Evolutionary conservation across 2,113 vertebrate species (phyloP), one percentile per base, ranked within the genome.

Genomic region (Psophia crepitans): DNA sequence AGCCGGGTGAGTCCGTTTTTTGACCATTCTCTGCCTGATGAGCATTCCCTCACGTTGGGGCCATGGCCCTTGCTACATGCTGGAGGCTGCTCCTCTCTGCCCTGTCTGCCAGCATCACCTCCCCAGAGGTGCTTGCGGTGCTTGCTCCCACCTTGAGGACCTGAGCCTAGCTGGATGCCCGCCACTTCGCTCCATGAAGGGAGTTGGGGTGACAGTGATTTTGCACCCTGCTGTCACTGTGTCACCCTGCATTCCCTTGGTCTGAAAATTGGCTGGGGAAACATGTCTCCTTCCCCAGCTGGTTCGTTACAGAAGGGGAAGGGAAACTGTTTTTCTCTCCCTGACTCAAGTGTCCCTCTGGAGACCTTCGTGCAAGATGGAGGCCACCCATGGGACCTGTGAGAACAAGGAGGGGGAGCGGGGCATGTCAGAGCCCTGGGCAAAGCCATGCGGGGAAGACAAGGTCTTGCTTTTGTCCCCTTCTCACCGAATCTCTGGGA

Each of bases 1-100:
- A 71, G n/a, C 73, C 73, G 70, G 17, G 13, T 85, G 58, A 68
- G 48, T 46, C 70, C 44, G 44, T 74, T 43, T 43, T 49, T 57
- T 33, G n/a, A 58, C 69, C 41, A 12, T n/a, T 51, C 53, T 27
- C 27, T 71, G 77, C 58, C 39, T 48, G 66, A 6, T 28, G 28
- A 54, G 32, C 4, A 1, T 76, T 61, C 39, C 33, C 44, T 33
- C 1, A 3, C 0, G 1, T 2, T 11, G 11, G 24, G 27, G 41
- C 41, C 43, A 15, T 1, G 4, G 46, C 35, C 35, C 43, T 24
- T 24, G 15, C n/a, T 49, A 8, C 1, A 0, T 39, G 33, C n/a
- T 5, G 11, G 19, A 37, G 44, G 75, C 66, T 85, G 43, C 6
- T 30, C 26, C 16, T 78, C 0, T 5, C 23, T 56, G 26, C 46